A percentile compares a stretch with the other conserved stretches of the same genome.
Conservation (phyloP, 2,797 vertebrate species). For the Hydrocynus forskahlii region DNA sequence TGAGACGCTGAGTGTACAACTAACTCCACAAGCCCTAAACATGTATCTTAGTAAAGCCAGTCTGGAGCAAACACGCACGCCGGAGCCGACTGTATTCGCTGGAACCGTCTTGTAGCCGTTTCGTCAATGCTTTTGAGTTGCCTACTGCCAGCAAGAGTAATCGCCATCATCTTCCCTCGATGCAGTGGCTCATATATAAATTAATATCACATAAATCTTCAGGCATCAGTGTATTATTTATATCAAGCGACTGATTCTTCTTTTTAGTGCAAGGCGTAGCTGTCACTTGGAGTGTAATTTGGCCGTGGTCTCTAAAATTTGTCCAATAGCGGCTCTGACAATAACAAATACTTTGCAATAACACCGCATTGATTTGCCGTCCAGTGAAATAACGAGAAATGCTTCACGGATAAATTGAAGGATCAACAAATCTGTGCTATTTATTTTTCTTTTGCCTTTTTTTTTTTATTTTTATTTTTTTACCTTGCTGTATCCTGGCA, state of each 20-base stretch:
- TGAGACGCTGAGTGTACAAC: conserved; percentile 45
- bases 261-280: conserved; percentile 19
- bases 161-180: conserved; percentile 34
- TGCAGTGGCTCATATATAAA: conserved; percentile 40
- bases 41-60: conserved; percentile 14
- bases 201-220: conserved; percentile 54
- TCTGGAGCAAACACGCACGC: conserved; percentile 2
- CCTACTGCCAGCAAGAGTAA: conserved; percentile 47
- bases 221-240: conserved; percentile 43
- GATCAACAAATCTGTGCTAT: conserved; percentile 45
- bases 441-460: not conserved
- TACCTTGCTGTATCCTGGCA: not conserved
- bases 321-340: conserved; percentile 43
- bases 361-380: conserved; percentile 58
- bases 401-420: conserved; percentile 35
- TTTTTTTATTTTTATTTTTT: not conserved
- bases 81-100: not conserved
- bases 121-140: conserved; percentile 35
- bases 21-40: conserved; percentile 35
- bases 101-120: conserved; percentile 18
- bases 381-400: conserved; percentile 50
- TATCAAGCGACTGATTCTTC: conserved; percentile 30
- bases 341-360: conserved; percentile 51
- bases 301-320: conserved; percentile 10
- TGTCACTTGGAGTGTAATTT: conserved; percentile 32